Evolutionary conservation across 2,888 invertebrate genomes (phyloP).

Genomic region (Drosophila falleni): DNA sequence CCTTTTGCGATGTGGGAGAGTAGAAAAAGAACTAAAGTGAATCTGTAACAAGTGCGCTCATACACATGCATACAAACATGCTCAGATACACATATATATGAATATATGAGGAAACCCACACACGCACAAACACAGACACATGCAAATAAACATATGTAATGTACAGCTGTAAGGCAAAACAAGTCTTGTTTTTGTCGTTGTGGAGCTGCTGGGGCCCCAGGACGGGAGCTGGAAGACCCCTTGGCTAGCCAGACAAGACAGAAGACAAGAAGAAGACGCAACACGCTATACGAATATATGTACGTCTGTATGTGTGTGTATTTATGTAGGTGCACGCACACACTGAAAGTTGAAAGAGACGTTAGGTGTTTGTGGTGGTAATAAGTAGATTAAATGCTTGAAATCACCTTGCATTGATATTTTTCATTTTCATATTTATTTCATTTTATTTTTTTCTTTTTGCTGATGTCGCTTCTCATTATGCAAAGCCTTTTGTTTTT

Average conservation of each 20-base stretch:
- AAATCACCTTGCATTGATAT: constrained; percentile 65
- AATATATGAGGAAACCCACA: constrained; percentile 7
- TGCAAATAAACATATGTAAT: constrained; percentile 21
- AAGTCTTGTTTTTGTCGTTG: constrained; percentile 35
- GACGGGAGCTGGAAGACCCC: constrained; percentile 17
- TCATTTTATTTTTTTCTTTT: constrained; percentile 17
- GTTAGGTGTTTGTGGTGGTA: constrained; percentile 31
- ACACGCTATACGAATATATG: constrained; percentile 19
- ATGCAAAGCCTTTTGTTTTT: constrained; percentile 50
- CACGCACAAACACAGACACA: constrained; percentile 15
- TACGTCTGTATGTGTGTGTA: constrained; percentile 17
- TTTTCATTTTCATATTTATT: constrained; percentile 33
- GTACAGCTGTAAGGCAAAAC: constrained; percentile 49
- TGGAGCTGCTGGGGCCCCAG: constrained; percentile 3
- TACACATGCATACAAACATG: constrained; percentile 7
- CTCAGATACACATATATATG: not conserved
- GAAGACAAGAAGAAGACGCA: constrained; percentile 42
- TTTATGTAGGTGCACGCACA: constrained; percentile 25
- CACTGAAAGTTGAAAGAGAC: constrained; percentile 5
- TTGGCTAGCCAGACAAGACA: constrained; percentile 51
- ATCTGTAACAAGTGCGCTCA: constrained; percentile 72
- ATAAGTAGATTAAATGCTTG: constrained; percentile 60
- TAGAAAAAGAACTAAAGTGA: constrained; percentile 41
- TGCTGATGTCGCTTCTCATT: constrained; percentile 42
- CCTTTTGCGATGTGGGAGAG: constrained; percentile 49